phyloP scores from a whole-genome alignment of 1,140 invertebrate species.

The Sipha flava region DNA sequence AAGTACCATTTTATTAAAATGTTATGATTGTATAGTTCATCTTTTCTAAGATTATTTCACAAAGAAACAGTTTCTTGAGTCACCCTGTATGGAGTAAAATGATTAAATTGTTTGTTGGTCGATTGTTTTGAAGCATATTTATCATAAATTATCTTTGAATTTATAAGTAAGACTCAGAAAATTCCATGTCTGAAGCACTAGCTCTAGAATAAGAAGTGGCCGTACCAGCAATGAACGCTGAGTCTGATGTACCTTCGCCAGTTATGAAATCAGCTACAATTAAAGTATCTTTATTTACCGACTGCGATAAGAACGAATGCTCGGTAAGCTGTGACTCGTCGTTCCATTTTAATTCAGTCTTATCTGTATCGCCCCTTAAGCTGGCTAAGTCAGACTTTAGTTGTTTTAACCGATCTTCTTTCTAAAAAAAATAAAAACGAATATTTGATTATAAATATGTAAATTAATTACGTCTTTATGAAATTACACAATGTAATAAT shows the following conservation, averaged over 20 bases:
- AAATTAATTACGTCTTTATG: too few relatives aligned
- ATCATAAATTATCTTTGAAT: background rate
- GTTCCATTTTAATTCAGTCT: constrained; percentile 50
- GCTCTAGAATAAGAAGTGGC: constrained; percentile 66
- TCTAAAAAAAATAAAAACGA: constrained; percentile 62
- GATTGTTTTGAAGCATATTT: background rate
- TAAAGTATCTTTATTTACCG: constrained; percentile 45
- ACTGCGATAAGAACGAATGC: constrained; percentile 30
- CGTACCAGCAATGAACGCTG: constrained; percentile 59
- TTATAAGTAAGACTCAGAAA: constrained; percentile 80
- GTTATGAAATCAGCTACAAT: constrained; percentile 64
- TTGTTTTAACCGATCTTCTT: constrained; percentile 77
- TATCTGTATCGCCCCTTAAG: constrained; percentile 46
- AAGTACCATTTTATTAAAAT: background rate
- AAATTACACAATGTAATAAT: too few relatives aligned
- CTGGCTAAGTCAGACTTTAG: constrained; percentile 63
- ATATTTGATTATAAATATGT: too few relatives aligned
- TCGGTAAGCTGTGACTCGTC: constrained; percentile 34
- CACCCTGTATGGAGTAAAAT: constrained; percentile 20
- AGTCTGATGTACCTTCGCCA: constrained; percentile 66
- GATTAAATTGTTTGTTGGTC: constrained; percentile 11
- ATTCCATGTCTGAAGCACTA: constrained; percentile 73
- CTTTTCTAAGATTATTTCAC: background rate
- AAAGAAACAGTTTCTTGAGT: background rate
- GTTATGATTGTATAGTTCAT: background rate